Conservation (phyloP, 2,113 vertebrate species). For the Phocoena phocoena region DNA sequence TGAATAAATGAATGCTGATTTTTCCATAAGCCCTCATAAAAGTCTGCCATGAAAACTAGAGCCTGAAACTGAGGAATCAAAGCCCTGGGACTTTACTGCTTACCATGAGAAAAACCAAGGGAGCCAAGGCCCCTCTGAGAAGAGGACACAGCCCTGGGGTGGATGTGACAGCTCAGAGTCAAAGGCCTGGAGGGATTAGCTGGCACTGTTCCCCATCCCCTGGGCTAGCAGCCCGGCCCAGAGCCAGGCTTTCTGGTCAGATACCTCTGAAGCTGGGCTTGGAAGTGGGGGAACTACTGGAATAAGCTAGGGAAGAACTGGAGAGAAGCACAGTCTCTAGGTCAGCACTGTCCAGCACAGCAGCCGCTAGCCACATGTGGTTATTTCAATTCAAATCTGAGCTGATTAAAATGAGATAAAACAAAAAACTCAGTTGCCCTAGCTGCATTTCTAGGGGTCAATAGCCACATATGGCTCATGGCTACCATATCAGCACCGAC, state of each 20-base stretch:
- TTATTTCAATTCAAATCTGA: not conserved
- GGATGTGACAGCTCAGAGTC: not conserved
- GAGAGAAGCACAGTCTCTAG: not conserved
- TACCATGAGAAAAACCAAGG: not conserved
- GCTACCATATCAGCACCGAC: not conserved
- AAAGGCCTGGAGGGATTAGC: not conserved
- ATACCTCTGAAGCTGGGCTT: not conserved
- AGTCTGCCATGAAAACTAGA: not conserved
- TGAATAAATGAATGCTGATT: not conserved
- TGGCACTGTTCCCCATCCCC: too few species aligned
- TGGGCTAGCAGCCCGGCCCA: rapidly evolving
- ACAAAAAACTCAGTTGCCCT: not conserved
- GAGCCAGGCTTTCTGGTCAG: not conserved
- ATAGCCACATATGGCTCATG: not conserved
- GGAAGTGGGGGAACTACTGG: not conserved
- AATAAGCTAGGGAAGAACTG: not conserved
- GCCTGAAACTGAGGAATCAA: not conserved
- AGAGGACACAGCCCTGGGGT: too few species aligned
- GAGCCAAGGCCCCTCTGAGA: not conserved
- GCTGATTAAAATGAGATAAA: not conserved
- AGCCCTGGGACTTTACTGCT: not conserved
- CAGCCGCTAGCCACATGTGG: not conserved
- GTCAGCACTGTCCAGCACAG: rapidly evolving
- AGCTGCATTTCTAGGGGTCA: not conserved
- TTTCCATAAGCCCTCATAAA: not conserved